Conservation (phyloP, 2,888 invertebrate genomes). For the Limenitis camilla region DNA sequence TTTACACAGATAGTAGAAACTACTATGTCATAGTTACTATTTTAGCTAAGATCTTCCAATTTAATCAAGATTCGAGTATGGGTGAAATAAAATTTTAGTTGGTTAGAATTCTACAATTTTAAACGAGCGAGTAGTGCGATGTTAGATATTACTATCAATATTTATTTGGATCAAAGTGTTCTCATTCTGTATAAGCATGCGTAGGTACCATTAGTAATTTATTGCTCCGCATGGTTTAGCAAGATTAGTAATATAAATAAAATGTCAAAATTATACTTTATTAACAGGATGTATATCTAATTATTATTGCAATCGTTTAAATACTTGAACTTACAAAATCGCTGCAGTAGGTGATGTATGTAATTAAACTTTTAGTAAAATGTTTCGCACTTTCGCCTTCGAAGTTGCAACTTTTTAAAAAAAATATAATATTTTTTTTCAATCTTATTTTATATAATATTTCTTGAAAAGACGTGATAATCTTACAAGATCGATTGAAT, state of each 20-base stretch:
- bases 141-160: constrained; percentile 21
- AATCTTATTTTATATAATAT: neutral
- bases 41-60: no score
- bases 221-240: constrained; percentile 46
- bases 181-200: constrained; percentile 46
- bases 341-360: no score
- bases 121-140: no score
- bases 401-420: neutral
- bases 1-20: no score
- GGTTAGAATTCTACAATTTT: no score
- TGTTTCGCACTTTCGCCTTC: neutral
- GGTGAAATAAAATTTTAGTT: no score
- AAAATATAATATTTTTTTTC: no score
- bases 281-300: neutral
- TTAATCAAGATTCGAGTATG: no score
- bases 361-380: neutral
- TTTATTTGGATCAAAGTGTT: constrained; percentile 41
- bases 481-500: neutral
- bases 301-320: neutral
- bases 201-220: constrained; percentile 44
- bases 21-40: no score
- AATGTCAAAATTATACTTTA: constrained; percentile 6
- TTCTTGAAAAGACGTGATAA: neutral
- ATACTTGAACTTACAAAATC: neutral
- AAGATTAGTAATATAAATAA: constrained; percentile 38